Conservation (phyloP, 1,140 invertebrate genomes). For the Halesus radiatus region DNA sequence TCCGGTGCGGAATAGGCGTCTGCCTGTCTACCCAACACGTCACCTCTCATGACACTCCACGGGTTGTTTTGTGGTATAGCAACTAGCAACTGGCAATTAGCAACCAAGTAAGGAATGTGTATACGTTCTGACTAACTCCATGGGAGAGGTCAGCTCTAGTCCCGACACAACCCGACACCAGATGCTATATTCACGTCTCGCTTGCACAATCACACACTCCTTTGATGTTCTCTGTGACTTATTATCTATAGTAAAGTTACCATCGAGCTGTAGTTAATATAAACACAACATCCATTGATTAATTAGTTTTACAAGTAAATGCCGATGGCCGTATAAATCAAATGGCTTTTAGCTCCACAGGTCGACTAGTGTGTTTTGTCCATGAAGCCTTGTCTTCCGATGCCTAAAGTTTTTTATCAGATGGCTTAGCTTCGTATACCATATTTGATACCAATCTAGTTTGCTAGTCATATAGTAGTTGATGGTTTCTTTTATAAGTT, state of each 20-base stretch:
- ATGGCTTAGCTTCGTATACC: too few species aligned
- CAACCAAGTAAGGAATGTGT: background rate
- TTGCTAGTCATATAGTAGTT: too few species aligned
- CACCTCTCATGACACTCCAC: background rate
- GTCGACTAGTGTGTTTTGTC: too few species aligned
- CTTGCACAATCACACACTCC: background rate
- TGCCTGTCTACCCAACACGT: background rate
- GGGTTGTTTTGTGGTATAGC: too few species aligned
- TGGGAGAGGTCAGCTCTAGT: conserved; percentile 29
- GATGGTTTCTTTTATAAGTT: too few species aligned
- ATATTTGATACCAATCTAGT: too few species aligned
- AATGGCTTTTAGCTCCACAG: too few species aligned
- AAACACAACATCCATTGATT: background rate
- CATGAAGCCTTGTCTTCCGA: too few species aligned
- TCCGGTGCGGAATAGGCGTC: conserved; percentile 4
- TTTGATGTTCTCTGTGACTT: background rate
- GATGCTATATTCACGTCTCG: background rate
- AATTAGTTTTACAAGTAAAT: too few species aligned
- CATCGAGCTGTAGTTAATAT: background rate
- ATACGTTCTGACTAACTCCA: conserved; percentile 29
- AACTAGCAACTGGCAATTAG: background rate
- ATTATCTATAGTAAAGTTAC: conserved; percentile 2
- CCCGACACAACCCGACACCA: background rate
- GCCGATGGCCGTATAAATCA: too few species aligned
- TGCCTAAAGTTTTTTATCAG: too few species aligned